These are phyloP conservation scores for Volucella zonaria DNA, from an alignment of 2,888 invertebrate species.

Conservation along the genomic window DNA sequence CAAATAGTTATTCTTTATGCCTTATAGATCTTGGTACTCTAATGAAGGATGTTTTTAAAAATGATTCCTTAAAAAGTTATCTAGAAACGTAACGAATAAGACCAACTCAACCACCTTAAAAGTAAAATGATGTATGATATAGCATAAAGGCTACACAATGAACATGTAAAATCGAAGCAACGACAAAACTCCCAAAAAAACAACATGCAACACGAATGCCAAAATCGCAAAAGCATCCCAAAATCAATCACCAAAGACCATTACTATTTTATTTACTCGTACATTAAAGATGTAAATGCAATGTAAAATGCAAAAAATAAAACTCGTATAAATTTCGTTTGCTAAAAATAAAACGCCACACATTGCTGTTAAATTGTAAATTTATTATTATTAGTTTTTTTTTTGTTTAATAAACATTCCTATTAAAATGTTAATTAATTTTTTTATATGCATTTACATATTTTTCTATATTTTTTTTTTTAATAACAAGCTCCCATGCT, in stretches of 20 bases:
- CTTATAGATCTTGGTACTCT: too few species aligned
- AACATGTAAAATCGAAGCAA: constrained; percentile 4
- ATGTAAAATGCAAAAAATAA: constrained; percentile 27
- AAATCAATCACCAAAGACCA: neutral
- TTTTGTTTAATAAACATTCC: constrained; percentile 6
- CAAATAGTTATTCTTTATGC: too few species aligned
- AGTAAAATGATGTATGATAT: neutral
- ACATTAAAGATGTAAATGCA: neutral
- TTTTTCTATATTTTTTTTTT: constrained; percentile 1
- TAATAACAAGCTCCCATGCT: constrained; percentile 56
- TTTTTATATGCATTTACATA: neutral
- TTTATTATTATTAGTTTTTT: constrained; percentile 50
- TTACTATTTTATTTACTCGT: constrained; percentile 3
- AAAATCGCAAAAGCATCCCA: constrained; percentile 19
- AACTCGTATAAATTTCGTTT: neutral
- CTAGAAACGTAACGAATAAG: too few species aligned
- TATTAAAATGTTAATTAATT: constrained; percentile 35
- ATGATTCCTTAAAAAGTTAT: too few species aligned
- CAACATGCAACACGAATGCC: constrained; percentile 43
- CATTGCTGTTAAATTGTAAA: constrained; percentile 63
- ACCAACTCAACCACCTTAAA: too few species aligned
- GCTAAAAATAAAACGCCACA: constrained; percentile 65
- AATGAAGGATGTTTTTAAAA: too few species aligned
- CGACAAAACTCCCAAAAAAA: constrained; percentile 12
- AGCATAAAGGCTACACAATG: constrained; percentile 3